These are phyloP conservation scores for Latrodectus geometricus DNA, from an alignment of 1,140 invertebrate species.

Conservation along the genomic window DNA sequence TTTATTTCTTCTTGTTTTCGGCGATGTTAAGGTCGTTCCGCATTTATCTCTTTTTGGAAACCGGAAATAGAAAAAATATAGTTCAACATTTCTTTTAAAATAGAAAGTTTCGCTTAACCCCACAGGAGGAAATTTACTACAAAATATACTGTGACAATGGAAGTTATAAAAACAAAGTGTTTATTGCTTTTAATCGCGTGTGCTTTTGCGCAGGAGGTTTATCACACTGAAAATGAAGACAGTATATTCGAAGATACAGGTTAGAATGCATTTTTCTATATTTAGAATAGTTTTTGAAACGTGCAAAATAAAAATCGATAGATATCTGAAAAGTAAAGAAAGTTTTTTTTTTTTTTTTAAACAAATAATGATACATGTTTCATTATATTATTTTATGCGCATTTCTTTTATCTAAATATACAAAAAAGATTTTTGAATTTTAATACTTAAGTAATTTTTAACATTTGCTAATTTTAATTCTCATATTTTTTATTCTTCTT, in stretches of 20 bases:
- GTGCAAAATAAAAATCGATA: no score
- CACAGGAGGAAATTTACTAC: background rate
- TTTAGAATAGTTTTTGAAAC: no score
- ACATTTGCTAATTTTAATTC: no score
- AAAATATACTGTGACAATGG: background rate
- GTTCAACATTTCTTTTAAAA: background rate
- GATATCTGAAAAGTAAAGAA: no score
- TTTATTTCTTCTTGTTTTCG: slow-evolving; percentile 7
- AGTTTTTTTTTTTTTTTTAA: no score
- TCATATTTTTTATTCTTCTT: no score
- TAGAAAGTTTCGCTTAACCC: background rate
- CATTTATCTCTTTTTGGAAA: background rate
- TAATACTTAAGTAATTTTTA: no score
- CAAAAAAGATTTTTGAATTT: no score
- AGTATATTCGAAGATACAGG: slow-evolving; percentile 53
- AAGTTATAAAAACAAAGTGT: slow-evolving; percentile 26
- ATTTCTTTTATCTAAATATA: no score
- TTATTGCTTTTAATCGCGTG: slow-evolving; percentile 26
- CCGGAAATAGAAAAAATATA: background rate
- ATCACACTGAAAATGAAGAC: slow-evolving; percentile 54
- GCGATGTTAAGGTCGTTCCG: background rate
- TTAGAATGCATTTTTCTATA: slow-evolving; percentile 3
- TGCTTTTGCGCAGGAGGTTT: slow-evolving; percentile 37
- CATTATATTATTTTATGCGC: no score
- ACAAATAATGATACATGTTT: no score